phyloP scores from a whole-genome alignment of 2,888 invertebrate genomes.

The Caenorhabditis imperialis region DNA sequence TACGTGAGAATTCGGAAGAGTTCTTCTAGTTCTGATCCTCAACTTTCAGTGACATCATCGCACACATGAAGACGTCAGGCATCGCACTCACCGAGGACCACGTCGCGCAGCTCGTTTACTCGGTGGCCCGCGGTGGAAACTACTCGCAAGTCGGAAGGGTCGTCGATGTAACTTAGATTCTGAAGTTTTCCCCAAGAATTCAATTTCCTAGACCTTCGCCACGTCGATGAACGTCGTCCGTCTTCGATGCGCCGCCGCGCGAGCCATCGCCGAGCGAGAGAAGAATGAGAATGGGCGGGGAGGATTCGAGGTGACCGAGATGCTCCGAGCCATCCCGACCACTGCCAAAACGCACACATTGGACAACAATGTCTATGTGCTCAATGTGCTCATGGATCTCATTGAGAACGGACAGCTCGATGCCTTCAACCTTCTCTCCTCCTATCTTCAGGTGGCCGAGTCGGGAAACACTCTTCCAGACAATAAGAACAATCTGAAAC shows the following conservation, averaged over 20 bases:
- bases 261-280: slow-evolving; percentile 45
- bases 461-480: slow-evolving; percentile 28
- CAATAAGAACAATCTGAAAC: slow-evolving; percentile 16
- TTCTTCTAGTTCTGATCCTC: not conserved
- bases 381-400: slow-evolving; percentile 51
- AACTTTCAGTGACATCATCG: slow-evolving; percentile 39
- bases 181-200: not conserved
- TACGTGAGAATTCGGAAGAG: slow-evolving; percentile 16
- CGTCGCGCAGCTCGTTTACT: slow-evolving; percentile 45
- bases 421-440: slow-evolving; percentile 49
- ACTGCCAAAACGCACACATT: slow-evolving; percentile 47
- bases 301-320: slow-evolving; percentile 43
- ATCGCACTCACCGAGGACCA: slow-evolving; percentile 49
- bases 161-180: slow-evolving; percentile 23
- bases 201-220: slow-evolving; percentile 26
- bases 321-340: slow-evolving; percentile 44
- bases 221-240: slow-evolving; percentile 52
- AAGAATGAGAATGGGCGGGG: slow-evolving; percentile 35
- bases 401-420: slow-evolving; percentile 49
- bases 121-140: slow-evolving; percentile 48
- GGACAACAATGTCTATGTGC: slow-evolving; percentile 40
- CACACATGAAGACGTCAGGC: slow-evolving; percentile 46
- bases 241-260: slow-evolving; percentile 47
- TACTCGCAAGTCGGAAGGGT: slow-evolving; percentile 36
- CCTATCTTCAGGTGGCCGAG: slow-evolving; percentile 42